Evolutionary conservation across 2,113 vertebrate species (phyloP).

Genomic region (Pholis gunnellus): DNA sequence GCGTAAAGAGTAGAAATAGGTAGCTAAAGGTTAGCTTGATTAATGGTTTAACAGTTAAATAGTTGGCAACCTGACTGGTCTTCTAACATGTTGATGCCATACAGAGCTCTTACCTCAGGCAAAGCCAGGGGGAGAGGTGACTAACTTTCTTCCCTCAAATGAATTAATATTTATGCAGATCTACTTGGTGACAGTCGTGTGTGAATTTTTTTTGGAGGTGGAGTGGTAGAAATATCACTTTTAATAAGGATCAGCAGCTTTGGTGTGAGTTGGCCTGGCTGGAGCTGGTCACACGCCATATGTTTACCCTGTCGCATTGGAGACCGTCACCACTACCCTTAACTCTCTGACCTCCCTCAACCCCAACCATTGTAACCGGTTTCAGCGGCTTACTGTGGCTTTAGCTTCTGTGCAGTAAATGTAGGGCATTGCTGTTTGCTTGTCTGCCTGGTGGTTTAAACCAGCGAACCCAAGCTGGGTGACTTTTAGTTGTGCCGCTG

Average conservation of each 20-base stretch:
- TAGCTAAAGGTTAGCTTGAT: too few relatives aligned
- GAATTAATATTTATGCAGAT: neutral
- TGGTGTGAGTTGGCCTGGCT: slow-evolving; percentile 28
- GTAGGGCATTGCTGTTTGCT: slow-evolving; percentile 71
- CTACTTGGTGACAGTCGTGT: neutral
- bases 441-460: slow-evolving; percentile 63
- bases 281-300: slow-evolving; percentile 65
- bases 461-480: slow-evolving; percentile 18
- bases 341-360: slow-evolving; percentile 25
- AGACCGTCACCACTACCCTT: slow-evolving; percentile 27
- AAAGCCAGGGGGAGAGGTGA: neutral
- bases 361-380: slow-evolving; percentile 58
- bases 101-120: neutral
- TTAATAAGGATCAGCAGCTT: slow-evolving; percentile 64
- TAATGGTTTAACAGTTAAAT: neutral
- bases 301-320: slow-evolving; percentile 53
- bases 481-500: slow-evolving; percentile 46
- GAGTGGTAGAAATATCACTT: slow-evolving; percentile 48
- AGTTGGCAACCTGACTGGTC: neutral
- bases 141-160: neutral
- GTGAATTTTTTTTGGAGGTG: slow-evolving; percentile 18
- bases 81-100: neutral
- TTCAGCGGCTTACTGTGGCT: slow-evolving; percentile 75
- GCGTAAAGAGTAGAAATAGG: too few relatives aligned
- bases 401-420: slow-evolving; percentile 77